Conservation (phyloP, 2,888 invertebrate genomes). For the Epinotia ramella region DNA sequence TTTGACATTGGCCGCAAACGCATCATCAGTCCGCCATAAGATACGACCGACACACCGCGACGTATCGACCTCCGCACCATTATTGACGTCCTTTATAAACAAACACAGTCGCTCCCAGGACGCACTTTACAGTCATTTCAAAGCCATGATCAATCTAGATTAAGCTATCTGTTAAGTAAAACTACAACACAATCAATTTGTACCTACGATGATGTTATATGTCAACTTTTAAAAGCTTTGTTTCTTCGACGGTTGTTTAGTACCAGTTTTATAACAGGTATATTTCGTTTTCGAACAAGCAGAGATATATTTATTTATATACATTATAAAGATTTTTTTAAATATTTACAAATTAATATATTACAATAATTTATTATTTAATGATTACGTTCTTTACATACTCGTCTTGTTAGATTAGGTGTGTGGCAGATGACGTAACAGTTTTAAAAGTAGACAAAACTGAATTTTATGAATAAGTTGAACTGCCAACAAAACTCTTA, state of each 20-base stretch:
- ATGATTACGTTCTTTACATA: constrained; percentile 62
- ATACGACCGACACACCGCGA: constrained; percentile 78
- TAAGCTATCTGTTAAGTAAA: constrained; percentile 78
- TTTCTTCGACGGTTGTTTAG: constrained; percentile 69
- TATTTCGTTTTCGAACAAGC: constrained; percentile 75
- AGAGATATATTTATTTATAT: constrained; percentile 70
- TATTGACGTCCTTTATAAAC: constrained; percentile 78
- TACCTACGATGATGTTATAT: constrained; percentile 77
- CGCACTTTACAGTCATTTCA: constrained; percentile 75
- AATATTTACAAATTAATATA: constrained; percentile 73
- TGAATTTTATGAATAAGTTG: constrained; percentile 64
- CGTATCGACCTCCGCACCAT: constrained; percentile 79
- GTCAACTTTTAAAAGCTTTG: constrained; percentile 65
- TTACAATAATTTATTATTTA: constrained; percentile 71
- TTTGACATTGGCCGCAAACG: constrained; percentile 83
- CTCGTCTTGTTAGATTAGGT: constrained; percentile 67
- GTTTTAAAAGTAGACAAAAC: constrained; percentile 65
- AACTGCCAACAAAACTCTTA: constrained; percentile 76
- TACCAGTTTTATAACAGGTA: constrained; percentile 77
- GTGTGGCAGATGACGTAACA: constrained; percentile 69
- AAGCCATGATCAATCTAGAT: constrained; percentile 79
- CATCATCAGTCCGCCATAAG: constrained; percentile 79
- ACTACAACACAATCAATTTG: constrained; percentile 75
- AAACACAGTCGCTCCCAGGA: constrained; percentile 57
- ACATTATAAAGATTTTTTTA: constrained; percentile 68